A percentile compares a stretch with the other conserved stretches of the same genome.
Conservation (phyloP, 2,888 invertebrate species). For the Heteromyza rotundicornis region DNA sequence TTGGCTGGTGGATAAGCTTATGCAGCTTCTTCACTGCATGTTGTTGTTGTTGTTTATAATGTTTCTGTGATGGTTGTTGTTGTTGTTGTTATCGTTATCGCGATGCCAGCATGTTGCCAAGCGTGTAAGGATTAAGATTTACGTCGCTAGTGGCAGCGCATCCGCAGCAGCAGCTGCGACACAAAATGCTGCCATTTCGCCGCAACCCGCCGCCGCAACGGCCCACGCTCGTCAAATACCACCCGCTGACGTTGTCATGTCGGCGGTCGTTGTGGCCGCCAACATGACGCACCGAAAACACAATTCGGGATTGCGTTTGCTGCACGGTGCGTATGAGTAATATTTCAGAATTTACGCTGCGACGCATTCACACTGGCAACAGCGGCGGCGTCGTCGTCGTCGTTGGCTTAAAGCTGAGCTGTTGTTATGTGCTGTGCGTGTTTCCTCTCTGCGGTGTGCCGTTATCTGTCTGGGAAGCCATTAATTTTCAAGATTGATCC, state of each 20-base stretch:
- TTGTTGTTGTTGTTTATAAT: not conserved
- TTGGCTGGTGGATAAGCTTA: conserved; percentile 13
- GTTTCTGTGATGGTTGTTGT: not conserved
- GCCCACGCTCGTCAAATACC: not conserved
- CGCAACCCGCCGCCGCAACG: no score
- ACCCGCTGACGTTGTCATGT: not conserved
- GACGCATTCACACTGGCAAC: no score
- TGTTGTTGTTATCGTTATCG: conserved; percentile 31
- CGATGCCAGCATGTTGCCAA: conserved; percentile 41
- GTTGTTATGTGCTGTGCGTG: conserved; percentile 3
- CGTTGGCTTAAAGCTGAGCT: not conserved
- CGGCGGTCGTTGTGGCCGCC: conserved; percentile 35
- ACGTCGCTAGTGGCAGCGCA: conserved; percentile 33
- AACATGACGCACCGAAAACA: no score
- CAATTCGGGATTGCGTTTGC: conserved; percentile 37
- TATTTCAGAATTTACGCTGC: conserved; percentile 45
- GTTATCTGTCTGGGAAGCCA: conserved; percentile 59
- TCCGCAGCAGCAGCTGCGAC: conserved; percentile 33
- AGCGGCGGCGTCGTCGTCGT: not conserved
- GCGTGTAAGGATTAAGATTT: conserved; percentile 49
- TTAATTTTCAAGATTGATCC: conserved; percentile 60
- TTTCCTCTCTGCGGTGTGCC: conserved; percentile 43
- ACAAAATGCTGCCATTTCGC: conserved; percentile 45
- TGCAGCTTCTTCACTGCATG: not conserved
- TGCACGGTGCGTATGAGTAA: conserved; percentile 47